Evolutionary conservation across 2,113 vertebrate species (phyloP), one percentile per base, ranked within the genome.

Genomic region (Hypomesus transpacificus): DNA sequence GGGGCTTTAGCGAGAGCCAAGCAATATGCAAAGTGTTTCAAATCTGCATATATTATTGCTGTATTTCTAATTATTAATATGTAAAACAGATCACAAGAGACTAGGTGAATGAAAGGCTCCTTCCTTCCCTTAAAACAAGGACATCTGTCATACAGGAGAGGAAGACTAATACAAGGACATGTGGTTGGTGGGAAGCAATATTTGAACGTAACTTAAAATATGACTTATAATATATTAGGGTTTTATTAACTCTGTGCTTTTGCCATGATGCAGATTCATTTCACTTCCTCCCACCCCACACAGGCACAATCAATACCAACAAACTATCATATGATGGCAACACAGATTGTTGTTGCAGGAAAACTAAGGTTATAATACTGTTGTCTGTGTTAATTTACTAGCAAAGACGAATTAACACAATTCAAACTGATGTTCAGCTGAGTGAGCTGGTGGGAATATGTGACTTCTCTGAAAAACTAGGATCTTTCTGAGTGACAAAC

Each of bases 31-130:
- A 46, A 46, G 39, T 46, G 39, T 2, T 46, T 46, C 9, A 11
- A 13, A 57, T 75, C 68, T 63, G 9, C 68, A 53, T 75, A 83
- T 69, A 56, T 66, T 58, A 77, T 22, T 57, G 75, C 66, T 69
- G 74, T 68, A 76, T 85, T 66, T 66, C n/a, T 14, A 80, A 84
- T 14, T n/a, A 85, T 14, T 60, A 58, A 14, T 59, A 75, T 73
- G 71, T 68, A 84, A 74, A 56, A 34, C 54, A 21, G 9, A 65
- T 46, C 39, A 46, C 39, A 46, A 13, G 39, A 46, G 39, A 46
- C 39, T 13, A 46, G 1, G 8, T 46, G 39, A 13, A 61, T 17
- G 39, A 21, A 58, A 61, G 75, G 59, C 31, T 70, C 80, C 74
- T 70, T 39, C 18, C 14, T 54, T 3, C 63, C 77, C 73, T 70